Evolutionary conservation across 2,113 vertebrate species (phyloP).

Genomic region (Chloebia gouldiae): DNA sequence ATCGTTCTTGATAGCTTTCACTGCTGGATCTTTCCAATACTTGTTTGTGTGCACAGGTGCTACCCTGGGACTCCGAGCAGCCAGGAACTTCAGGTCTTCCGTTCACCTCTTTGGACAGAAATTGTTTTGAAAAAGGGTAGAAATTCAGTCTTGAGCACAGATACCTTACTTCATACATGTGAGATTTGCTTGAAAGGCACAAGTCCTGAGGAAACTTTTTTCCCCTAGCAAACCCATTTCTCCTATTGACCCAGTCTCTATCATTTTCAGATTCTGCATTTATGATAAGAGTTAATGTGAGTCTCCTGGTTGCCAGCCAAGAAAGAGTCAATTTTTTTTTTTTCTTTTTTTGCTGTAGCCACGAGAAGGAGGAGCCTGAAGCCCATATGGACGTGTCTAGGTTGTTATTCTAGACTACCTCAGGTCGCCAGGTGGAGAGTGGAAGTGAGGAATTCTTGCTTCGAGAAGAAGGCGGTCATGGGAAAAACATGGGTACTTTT

Average conservation of each 20-base stretch:
- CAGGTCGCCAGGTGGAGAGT: no score
- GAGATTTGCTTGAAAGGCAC: neutral
- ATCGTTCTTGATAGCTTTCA: neutral
- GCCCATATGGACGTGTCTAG: fast-evolving
- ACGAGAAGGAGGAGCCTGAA: neutral
- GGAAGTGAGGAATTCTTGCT: neutral
- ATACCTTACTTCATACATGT: fast-evolving
- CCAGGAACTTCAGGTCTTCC: neutral
- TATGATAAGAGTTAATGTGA: fast-evolving
- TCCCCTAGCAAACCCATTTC: neutral
- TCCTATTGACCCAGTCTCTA: neutral
- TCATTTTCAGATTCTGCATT: neutral
- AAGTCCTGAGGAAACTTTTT: neutral
- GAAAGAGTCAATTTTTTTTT: neutral
- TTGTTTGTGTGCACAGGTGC: fast-evolving
- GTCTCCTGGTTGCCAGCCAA: neutral
- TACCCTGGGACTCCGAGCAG: fast-evolving
- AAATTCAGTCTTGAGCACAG: neutral
- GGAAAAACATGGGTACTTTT: neutral
- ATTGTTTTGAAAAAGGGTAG: neutral
- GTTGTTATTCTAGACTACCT: neutral
- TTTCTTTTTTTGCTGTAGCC: no score
- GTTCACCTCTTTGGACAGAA: neutral
- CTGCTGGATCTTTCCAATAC: neutral
- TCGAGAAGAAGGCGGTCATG: fast-evolving